Evolutionary conservation across 2,888 invertebrate genomes (phyloP).

Genomic region (Lasioglossum vierecki): DNA sequence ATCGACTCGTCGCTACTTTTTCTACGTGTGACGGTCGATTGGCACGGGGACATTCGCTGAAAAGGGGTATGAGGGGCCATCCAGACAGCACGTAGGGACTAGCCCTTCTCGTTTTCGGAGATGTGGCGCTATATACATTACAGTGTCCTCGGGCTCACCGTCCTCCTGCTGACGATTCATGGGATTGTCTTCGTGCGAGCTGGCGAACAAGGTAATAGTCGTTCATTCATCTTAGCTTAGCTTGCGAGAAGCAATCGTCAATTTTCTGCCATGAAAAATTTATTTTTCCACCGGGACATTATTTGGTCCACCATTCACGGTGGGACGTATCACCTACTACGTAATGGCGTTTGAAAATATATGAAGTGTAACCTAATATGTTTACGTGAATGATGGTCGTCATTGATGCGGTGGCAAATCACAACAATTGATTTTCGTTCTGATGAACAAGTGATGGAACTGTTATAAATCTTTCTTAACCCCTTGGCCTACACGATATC

Average conservation of each 20-base stretch:
- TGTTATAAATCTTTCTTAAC: not conserved
- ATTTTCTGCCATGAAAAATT: not conserved
- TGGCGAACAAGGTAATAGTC: constrained; percentile 76
- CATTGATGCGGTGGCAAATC: not conserved
- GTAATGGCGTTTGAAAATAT: not conserved
- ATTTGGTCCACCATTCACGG: not conserved
- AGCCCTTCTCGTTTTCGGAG: constrained; percentile 74
- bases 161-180: constrained; percentile 74
- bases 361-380: not conserved
- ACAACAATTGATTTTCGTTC: not conserved
- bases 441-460: not conserved
- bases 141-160: constrained; percentile 70
- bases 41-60: constrained; percentile 36
- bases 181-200: constrained; percentile 72
- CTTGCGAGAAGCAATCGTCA: not conserved
- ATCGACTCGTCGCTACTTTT: constrained; percentile 12
- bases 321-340: not conserved
- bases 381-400: not conserved
- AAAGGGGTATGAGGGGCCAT: constrained; percentile 62
- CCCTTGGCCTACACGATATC: too few relatives aligned
- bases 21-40: constrained; percentile 38
- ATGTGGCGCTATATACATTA: constrained; percentile 73
- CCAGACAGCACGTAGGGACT: constrained; percentile 69
- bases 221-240: constrained; percentile 24
- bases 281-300: not conserved